Evolutionary conservation across 2,113 vertebrate genomes (phyloP).

Genomic region (Anser cygnoides): DNA sequence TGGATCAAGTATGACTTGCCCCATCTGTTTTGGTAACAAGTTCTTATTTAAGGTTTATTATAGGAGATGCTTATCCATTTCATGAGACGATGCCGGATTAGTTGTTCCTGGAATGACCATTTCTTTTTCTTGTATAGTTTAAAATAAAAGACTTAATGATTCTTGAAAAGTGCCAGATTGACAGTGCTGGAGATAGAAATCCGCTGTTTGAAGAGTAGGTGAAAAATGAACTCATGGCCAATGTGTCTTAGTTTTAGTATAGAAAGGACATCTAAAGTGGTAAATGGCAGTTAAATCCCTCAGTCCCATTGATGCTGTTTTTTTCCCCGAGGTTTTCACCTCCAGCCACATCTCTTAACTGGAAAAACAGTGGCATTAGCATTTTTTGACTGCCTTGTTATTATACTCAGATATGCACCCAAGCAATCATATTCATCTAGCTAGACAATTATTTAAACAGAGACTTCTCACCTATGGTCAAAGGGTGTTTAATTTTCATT

Average conservation of each 20-base stretch:
- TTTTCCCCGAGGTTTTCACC: background rate
- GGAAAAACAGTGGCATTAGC: background rate
- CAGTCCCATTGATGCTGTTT: background rate
- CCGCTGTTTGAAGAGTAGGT: background rate
- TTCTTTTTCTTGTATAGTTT: background rate
- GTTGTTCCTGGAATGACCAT: background rate
- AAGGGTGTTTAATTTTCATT: background rate
- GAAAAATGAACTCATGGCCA: background rate
- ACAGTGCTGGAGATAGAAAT: background rate
- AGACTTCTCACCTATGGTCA: background rate
- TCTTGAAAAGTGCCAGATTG: background rate
- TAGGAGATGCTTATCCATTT: background rate
- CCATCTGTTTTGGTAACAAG: background rate
- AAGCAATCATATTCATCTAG: background rate
- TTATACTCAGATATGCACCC: background rate
- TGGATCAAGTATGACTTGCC: background rate
- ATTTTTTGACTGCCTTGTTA: background rate
- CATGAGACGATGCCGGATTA: background rate
- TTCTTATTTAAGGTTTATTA: background rate
- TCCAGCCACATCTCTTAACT: background rate
- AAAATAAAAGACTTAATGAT: background rate
- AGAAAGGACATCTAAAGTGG: background rate
- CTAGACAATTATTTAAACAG: background rate
- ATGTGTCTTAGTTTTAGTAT: background rate
- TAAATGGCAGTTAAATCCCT: background rate